Base-by-base conservation (phyloP, 2,113 vertebrate genomes). In the Riparia riparia region DNA sequence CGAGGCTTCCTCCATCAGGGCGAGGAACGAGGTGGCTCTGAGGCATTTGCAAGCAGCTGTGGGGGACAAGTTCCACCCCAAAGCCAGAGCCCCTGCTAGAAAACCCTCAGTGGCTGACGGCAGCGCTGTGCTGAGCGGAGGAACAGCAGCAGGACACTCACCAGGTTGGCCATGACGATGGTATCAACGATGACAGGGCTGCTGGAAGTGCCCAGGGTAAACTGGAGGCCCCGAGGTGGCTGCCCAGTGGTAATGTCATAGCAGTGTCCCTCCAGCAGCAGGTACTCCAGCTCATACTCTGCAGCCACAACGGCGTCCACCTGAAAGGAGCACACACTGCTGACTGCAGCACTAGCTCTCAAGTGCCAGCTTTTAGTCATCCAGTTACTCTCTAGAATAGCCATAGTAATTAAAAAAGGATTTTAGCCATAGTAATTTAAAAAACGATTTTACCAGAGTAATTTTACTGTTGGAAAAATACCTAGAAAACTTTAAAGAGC, bases 141-240 rank as follows among this genome's bases (percentile, higher is more conserved):
- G 18, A 47, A 11, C 39, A 24, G 6, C 39, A 47, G 7, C 0
- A 1, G 3, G 15, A 31, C 34, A 56, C 97, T 97, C 78, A 99
- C 99, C 98, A 99, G 90, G 96, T 99, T 99, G 39, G 99, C 99
- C 99, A 99, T 99, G 58, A 99, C 99, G 31, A 99, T 99, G 29
- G 99, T 99, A 34, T 99, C 99, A 9, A 99, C 97, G 0, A 99
- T 97, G 90, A 99, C 98, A 1, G 99, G 99, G 49, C 97, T 97
- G 25, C 97, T 87, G 39, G 98, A 97, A 3, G 99, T 99, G 45
- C 99, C 99, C 93, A 99, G 86, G 1, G 99, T 99, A 68, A 99
- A 99, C 97, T 99, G 99, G 8, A 99, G 98, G 6, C 99, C 99
- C 7, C 99, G 98, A 2, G 99, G 99, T 1, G 99, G 99, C 95